Conservation (phyloP, 1,140 invertebrate genomes). For the Coptotermes formosanus region DNA sequence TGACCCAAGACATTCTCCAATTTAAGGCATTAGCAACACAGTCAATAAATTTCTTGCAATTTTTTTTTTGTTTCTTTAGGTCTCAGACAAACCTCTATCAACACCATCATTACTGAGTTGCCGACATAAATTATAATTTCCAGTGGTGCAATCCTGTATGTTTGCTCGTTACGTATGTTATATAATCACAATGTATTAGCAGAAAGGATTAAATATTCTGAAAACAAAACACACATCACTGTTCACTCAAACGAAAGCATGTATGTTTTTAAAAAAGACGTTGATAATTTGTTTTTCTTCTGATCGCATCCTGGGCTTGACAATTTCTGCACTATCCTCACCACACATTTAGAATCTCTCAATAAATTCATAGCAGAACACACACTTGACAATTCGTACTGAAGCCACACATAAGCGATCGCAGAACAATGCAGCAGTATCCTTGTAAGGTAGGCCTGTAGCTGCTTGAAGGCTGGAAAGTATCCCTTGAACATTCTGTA, state of each 20-base stretch:
- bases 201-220: conserved; percentile 21
- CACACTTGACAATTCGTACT: too few relatives aligned
- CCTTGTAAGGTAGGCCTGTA: background rate
- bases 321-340: background rate
- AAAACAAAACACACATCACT: background rate
- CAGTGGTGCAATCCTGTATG: background rate
- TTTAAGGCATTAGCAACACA: conserved; percentile 31
- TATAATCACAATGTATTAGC: conserved; percentile 27
- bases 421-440: background rate
- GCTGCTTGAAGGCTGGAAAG: background rate
- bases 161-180: conserved; percentile 20
- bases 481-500: background rate
- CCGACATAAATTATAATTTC: background rate
- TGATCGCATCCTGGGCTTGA: background rate
- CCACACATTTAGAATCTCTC: background rate
- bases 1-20: conserved; percentile 34
- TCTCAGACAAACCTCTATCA: background rate
- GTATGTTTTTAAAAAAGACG: conserved; percentile 14
- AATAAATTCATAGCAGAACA: background rate
- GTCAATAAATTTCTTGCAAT: conserved; percentile 3
- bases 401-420: background rate
- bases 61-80: background rate
- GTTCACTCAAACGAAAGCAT: background rate
- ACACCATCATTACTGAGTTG: background rate
- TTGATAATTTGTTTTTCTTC: background rate